Evolutionary conservation across 2,113 vertebrate genomes (phyloP).

Genomic region (Semicossyphus pulcher): DNA sequence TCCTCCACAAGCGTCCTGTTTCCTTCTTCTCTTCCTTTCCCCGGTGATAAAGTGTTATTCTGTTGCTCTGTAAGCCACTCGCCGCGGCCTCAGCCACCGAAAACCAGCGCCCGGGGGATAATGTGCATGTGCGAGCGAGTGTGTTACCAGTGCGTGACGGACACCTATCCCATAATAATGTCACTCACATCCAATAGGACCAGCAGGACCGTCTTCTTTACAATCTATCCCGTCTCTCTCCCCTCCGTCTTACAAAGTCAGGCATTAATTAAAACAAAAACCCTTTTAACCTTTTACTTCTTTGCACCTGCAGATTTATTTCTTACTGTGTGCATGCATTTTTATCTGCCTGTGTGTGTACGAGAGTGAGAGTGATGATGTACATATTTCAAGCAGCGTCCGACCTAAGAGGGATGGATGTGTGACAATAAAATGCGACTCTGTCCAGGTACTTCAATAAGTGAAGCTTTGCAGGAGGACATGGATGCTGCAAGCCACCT

Average conservation of each 20-base stretch:
- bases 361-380: slow-evolving; percentile 25
- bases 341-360: not conserved
- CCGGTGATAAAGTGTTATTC: slow-evolving; percentile 66
- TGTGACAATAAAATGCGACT: slow-evolving; percentile 52
- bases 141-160: slow-evolving; percentile 71
- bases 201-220: slow-evolving; percentile 27
- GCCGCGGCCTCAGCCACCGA: slow-evolving; percentile 42
- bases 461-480: slow-evolving; percentile 40
- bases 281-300: not conserved
- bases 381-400: slow-evolving; percentile 24
- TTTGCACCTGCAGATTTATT: not conserved
- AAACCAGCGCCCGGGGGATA: slow-evolving; percentile 31
- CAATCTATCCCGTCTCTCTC: slow-evolving; percentile 7
- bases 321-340: not conserved
- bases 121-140: slow-evolving; percentile 38
- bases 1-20: slow-evolving; percentile 40
- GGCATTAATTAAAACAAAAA: slow-evolving; percentile 3
- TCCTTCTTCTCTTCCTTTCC: slow-evolving; percentile 56
- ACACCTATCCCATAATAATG: slow-evolving; percentile 80
- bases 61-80: slow-evolving; percentile 54
- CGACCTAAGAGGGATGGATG: slow-evolving; percentile 47
- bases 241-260: slow-evolving; percentile 10
- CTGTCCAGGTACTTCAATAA: slow-evolving; percentile 64
- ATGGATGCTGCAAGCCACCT: slow-evolving; percentile 66
- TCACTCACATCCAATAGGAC: slow-evolving; percentile 66